phyloP scores from a whole-genome alignment of 2,797 vertebrate genomes.

The Aphelocoma californica region DNA sequence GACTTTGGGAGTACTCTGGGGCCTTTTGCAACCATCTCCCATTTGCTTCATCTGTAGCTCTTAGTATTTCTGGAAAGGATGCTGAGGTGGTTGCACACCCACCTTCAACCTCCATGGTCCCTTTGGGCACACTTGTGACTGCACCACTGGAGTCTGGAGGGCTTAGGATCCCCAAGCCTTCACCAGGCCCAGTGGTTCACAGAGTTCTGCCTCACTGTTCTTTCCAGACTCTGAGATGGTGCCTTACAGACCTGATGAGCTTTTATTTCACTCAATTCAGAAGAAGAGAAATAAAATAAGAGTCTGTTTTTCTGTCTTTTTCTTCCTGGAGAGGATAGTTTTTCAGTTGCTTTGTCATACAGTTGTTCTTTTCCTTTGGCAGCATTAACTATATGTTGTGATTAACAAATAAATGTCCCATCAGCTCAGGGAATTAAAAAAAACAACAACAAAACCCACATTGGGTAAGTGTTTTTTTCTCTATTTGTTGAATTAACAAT shows the following conservation, averaged over 20 bases:
- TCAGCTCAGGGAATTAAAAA: background rate
- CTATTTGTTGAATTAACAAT: constrained; percentile 8
- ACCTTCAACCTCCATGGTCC: background rate
- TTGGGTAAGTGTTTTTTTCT: background rate
- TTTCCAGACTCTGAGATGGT: background rate
- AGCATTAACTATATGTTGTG: background rate
- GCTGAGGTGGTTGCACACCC: background rate
- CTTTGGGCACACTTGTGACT: background rate
- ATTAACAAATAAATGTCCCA: constrained; percentile 8
- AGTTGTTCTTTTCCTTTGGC: background rate
- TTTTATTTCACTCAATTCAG: background rate
- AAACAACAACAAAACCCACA: background rate
- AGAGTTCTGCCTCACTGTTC: background rate
- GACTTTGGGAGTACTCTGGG: background rate
- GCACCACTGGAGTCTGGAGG: background rate
- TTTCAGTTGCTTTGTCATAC: background rate
- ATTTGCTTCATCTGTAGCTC: background rate
- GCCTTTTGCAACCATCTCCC: background rate
- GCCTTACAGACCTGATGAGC: background rate
- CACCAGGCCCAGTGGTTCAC: background rate
- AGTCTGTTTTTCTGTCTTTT: background rate
- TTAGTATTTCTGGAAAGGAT: background rate
- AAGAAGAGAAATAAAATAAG: background rate
- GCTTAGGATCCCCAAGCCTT: background rate
- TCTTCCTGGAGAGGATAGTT: background rate